Evolutionary conservation across 2,797 vertebrate species (phyloP).

Genomic region (Parauchenoglanis punctatus): DNA sequence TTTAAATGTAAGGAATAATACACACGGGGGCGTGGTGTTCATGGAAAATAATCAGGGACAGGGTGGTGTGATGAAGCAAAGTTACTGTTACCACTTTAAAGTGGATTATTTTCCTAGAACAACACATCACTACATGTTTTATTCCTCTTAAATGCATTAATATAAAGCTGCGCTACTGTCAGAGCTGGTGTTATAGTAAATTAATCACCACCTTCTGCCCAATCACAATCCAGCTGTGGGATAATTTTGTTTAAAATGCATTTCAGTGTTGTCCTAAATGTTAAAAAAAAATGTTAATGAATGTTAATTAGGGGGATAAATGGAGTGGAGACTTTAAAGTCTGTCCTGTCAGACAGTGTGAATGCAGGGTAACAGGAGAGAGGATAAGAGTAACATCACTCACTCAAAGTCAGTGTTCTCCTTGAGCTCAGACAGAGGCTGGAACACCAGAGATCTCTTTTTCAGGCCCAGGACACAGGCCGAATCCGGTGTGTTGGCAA

Average conservation of each 20-base stretch:
- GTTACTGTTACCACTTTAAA: neutral
- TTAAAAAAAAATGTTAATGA: too few species aligned
- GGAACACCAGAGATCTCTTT: constrained; percentile 86
- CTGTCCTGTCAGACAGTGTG: too few species aligned
- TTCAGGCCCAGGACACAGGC: constrained; percentile 92
- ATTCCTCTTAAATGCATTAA: neutral
- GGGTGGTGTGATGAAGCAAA: neutral
- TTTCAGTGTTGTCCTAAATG: too few species aligned
- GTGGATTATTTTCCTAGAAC: neutral
- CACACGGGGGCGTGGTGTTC: neutral
- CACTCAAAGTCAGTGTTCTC: constrained; percentile 55
- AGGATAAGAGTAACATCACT: constrained; percentile 11
- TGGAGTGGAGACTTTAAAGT: too few species aligned
- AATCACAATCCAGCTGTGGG: neutral
- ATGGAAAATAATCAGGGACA: neutral
- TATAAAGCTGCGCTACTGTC: too few species aligned
- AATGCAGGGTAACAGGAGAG: too few species aligned
- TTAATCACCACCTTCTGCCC: neutral
- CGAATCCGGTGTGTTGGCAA: constrained; percentile 87
- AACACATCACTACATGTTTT: neutral
- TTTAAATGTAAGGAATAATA: neutral
- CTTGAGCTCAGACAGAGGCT: constrained; percentile 84
- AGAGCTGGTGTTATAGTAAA: too few species aligned
- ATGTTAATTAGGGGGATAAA: too few species aligned
- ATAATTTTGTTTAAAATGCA: too few species aligned